Evolutionary conservation across 2,888 invertebrate species (phyloP).

Genomic region (Stenoptilia bipunctidactyla): DNA sequence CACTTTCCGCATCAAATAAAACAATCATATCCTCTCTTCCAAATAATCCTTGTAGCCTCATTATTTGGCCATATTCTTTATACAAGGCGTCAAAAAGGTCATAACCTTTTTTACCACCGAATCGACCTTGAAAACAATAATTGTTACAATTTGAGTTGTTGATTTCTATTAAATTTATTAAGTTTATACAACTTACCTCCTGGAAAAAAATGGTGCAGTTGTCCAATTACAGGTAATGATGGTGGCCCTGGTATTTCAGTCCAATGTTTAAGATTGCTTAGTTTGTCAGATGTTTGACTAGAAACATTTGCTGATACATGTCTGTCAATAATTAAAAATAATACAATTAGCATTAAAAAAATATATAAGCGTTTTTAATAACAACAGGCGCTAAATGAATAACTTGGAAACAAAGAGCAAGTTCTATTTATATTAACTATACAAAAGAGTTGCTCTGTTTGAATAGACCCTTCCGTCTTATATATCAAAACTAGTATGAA

Average conservation of each 20-base stretch:
- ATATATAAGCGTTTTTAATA: no score
- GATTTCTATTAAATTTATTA: background rate
- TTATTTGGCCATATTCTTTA: conserved; percentile 32
- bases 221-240: conserved; percentile 34
- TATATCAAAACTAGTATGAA: no score
- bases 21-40: conserved; percentile 23
- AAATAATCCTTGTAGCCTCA: conserved; percentile 23
- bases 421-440: no score
- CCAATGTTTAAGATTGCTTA: conserved; percentile 26
- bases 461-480: no score
- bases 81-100: conserved; percentile 20
- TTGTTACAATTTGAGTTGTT: no score
- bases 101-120: conserved; percentile 14
- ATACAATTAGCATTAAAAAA: no score
- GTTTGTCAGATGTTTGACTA: no score
- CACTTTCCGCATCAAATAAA: conserved; percentile 30
- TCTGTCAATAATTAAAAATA: no score
- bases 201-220: conserved; percentile 19
- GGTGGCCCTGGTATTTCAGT: conserved; percentile 44
- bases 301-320: no score
- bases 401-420: no score
- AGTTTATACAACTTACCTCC: conserved; percentile 17
- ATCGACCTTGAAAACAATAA: conserved; percentile 24
- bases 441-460: no score
- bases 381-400: no score